Conservation (phyloP, 1,140 invertebrate genomes). For the Diprion similis region DNA sequence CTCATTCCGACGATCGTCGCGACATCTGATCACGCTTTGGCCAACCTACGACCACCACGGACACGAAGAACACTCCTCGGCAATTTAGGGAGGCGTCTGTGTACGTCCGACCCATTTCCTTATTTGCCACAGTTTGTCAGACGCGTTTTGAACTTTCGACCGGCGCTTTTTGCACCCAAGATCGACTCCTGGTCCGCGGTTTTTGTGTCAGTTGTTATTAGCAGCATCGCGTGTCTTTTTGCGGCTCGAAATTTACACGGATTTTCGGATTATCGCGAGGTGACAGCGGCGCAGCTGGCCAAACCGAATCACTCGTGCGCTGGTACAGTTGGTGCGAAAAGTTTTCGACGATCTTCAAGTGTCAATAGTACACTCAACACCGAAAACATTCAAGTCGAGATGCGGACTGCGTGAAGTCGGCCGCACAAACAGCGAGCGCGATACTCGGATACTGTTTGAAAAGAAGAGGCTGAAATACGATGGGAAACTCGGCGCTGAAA, state of each 20-base stretch:
- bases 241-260: not conserved
- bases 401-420: no score
- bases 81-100: not conserved
- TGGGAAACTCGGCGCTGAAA: constrained; percentile 89
- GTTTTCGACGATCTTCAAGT: no score
- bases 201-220: no score
- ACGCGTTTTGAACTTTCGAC: no score
- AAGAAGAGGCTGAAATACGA: constrained; percentile 48
- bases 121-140: not conserved
- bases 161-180: no score
- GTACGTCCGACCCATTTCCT: not conserved
- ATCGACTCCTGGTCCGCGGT: no score
- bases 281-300: no score
- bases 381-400: no score
- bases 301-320: not conserved
- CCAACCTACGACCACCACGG: not conserved
- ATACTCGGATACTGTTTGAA: not conserved
- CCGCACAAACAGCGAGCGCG: not conserved
- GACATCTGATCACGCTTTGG: constrained; percentile 1
- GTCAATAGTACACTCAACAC: no score
- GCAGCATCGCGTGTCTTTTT: constrained; percentile 34
- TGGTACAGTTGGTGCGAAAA: not conserved
- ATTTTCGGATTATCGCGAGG: not conserved
- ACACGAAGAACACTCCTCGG: no score
- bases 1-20: constrained; percentile 32